Evolutionary conservation across 92 coral and sea anemone genomes (phyloP).

Genomic region (Paramuricea clavata): DNA sequence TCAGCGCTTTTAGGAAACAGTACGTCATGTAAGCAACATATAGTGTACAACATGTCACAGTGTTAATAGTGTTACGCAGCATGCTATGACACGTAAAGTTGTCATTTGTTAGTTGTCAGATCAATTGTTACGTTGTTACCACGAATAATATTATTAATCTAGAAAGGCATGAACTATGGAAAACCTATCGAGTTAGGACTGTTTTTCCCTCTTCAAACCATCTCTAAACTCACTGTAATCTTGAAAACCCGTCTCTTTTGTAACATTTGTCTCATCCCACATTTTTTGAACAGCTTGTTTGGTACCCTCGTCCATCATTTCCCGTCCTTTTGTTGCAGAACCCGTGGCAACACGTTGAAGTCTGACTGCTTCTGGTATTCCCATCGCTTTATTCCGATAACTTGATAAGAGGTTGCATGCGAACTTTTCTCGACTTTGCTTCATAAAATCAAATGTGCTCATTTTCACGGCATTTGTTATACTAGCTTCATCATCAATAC

Average conservation of each 20-base stretch:
- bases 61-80: too few relatives aligned
- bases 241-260: background rate
- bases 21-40: too few relatives aligned
- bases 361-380: background rate
- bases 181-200: background rate
- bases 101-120: too few relatives aligned
- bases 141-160: too few relatives aligned
- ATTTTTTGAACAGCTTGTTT: conserved; percentile 3
- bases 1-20: too few relatives aligned
- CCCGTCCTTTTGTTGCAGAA: background rate
- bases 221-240: background rate
- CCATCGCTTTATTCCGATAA: background rate
- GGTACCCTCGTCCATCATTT: background rate
- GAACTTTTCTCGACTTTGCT: too few relatives aligned
- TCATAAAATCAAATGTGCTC: too few relatives aligned
- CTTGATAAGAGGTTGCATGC: background rate
- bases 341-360: background rate
- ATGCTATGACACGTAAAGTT: too few relatives aligned
- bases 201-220: background rate
- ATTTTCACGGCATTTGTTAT: background rate
- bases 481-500: background rate
- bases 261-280: background rate
- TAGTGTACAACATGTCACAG: too few relatives aligned
- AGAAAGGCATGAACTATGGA: too few relatives aligned
- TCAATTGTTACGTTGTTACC: too few relatives aligned